These are phyloP conservation scores for Lerema accius DNA, from an alignment of 1,140 invertebrate genomes.

Conservation along the genomic window DNA sequence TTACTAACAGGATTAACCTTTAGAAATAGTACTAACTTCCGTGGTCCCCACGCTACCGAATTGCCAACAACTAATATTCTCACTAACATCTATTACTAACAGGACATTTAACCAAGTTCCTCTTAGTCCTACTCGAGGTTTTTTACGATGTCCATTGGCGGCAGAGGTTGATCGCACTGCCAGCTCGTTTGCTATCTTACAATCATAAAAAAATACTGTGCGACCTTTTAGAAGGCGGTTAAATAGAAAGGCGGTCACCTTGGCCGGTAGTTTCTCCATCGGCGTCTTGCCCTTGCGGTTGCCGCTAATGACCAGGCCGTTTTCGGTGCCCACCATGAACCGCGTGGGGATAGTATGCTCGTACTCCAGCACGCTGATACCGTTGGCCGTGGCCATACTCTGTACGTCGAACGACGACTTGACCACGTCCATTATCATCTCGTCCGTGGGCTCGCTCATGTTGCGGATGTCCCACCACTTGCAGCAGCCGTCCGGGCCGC, in stretches of 20 bases:
- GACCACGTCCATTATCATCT: slow-evolving; percentile 90
- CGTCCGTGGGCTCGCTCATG: slow-evolving; percentile 89
- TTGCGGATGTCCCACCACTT: slow-evolving; percentile 95
- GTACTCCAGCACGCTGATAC: slow-evolving; percentile 92
- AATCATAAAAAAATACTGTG: too few species aligned
- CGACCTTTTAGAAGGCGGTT: too few species aligned
- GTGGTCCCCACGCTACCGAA: too few species aligned
- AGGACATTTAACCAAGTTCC: too few species aligned
- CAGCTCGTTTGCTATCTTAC: too few species aligned
- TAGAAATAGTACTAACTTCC: too few species aligned
- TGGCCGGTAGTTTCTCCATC: slow-evolving; percentile 88
- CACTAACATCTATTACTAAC: too few species aligned
- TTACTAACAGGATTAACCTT: too few species aligned
- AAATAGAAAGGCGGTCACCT: slow-evolving; percentile 60
- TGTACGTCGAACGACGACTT: slow-evolving; percentile 87
- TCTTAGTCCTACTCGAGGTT: too few species aligned
- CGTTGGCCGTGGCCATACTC: slow-evolving; percentile 87
- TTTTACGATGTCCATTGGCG: too few species aligned
- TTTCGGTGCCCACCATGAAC: slow-evolving; percentile 89
- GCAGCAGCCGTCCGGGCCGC: slow-evolving; percentile 93
- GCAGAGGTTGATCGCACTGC: too few species aligned
- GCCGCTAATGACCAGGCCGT: slow-evolving; percentile 90
- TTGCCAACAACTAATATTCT: too few species aligned
- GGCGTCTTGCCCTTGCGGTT: slow-evolving; percentile 92
- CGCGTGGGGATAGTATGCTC: slow-evolving; percentile 95